These are phyloP conservation scores for Chrysopilus asiliformis DNA, from an alignment of 2,888 invertebrate species.

Conservation along the genomic window DNA sequence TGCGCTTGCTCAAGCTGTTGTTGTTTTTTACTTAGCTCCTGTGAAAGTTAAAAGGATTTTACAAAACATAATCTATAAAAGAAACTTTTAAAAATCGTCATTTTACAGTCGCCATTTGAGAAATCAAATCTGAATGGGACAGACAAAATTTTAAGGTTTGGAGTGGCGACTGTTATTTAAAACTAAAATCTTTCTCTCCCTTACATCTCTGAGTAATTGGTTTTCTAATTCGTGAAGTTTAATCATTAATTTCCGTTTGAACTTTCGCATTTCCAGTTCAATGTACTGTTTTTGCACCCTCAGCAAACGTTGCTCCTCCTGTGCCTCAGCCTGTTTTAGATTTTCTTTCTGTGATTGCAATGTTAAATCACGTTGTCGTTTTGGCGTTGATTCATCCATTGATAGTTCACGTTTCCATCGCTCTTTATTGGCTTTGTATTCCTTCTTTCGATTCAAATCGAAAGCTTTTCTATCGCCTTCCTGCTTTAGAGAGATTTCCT, in stretches of 20 bases:
- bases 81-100: too few relatives aligned
- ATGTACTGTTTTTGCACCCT: constrained; percentile 82
- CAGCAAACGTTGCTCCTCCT: constrained; percentile 76
- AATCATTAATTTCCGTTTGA: constrained; percentile 78
- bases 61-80: too few relatives aligned
- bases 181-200: too few relatives aligned
- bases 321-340: constrained; percentile 79
- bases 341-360: constrained; percentile 85
- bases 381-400: constrained; percentile 83
- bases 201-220: constrained; percentile 76
- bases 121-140: too few relatives aligned
- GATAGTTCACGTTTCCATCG: constrained; percentile 89
- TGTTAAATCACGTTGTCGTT: constrained; percentile 79
- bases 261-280: constrained; percentile 84
- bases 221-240: constrained; percentile 79
- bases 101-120: too few relatives aligned
- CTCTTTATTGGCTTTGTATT: constrained; percentile 94
- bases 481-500: constrained; percentile 79
- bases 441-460: constrained; percentile 85
- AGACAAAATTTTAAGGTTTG: too few relatives aligned
- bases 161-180: too few relatives aligned
- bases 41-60: constrained; percentile 16
- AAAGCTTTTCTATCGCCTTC: constrained; percentile 87
- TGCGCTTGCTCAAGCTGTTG: constrained; percentile 93
- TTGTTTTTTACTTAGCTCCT: constrained; percentile 91